These are phyloP conservation scores for Orchesella flavescens DNA, from an alignment of 2,888 invertebrate species.

Conservation along the genomic window DNA sequence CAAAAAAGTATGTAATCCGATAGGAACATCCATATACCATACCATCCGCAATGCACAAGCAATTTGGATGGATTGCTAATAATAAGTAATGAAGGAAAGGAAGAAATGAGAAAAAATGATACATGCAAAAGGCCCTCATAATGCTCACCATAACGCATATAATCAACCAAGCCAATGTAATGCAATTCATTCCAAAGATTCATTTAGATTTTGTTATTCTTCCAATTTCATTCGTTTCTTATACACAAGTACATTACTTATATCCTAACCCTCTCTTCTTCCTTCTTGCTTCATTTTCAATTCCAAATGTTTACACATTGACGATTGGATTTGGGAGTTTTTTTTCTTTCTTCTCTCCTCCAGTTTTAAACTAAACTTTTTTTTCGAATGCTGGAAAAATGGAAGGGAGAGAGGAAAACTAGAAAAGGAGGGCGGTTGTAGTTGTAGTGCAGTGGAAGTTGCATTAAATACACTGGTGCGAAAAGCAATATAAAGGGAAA, in stretches of 20 bases:
- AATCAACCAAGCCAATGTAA: neutral
- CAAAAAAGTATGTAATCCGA: constrained; percentile 44
- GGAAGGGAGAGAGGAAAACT: constrained; percentile 2
- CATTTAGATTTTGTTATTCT: constrained; percentile 14
- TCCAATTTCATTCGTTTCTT: neutral
- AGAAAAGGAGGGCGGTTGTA: neutral
- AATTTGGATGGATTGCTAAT: constrained; percentile 50
- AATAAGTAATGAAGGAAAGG: constrained; percentile 8
- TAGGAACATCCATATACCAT: constrained; percentile 16
- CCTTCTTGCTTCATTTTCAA: constrained; percentile 18
- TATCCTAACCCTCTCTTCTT: neutral
- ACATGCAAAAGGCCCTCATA: neutral
- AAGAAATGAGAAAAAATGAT: constrained; percentile 26
- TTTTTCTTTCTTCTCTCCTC: constrained; percentile 2
- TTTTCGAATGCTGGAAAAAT: neutral
- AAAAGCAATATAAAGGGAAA: constrained; percentile 34
- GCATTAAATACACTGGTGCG: neutral
- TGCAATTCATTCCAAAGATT: constrained; percentile 11
- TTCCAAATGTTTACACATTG: neutral
- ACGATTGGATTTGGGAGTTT: constrained; percentile 29
- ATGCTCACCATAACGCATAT: no score
- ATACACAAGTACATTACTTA: neutral
- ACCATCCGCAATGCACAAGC: neutral
- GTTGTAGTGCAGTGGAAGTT: no score
- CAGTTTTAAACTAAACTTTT: no score